These are phyloP conservation scores for Seriola aureovittata DNA, from an alignment of 2,113 vertebrate species.

Conservation along the genomic window DNA sequence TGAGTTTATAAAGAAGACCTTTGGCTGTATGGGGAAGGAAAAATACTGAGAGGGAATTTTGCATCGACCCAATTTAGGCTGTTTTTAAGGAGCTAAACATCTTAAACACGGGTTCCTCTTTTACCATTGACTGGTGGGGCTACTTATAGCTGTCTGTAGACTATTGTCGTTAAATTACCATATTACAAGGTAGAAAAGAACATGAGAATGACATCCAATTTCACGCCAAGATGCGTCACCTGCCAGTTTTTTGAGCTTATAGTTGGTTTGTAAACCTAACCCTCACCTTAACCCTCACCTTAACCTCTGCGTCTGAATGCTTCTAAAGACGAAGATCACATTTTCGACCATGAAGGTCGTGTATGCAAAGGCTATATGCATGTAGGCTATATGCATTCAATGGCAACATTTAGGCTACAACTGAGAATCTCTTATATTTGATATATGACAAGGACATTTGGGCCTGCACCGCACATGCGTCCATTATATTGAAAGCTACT, in stretches of 20 bases:
- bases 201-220: background rate
- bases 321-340: constrained; percentile 16
- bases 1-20: constrained; percentile 64
- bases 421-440: background rate
- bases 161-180: constrained; percentile 1
- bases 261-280: constrained; percentile 25
- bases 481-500: background rate
- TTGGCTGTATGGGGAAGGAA: constrained; percentile 60
- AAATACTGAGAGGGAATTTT: constrained; percentile 55
- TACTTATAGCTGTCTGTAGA: background rate
- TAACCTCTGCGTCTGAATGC: constrained; percentile 43
- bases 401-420: background rate
- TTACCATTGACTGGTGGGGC: background rate
- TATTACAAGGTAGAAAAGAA: background rate
- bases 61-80: constrained; percentile 11
- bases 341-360: constrained; percentile 14
- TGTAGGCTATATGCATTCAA: too few relatives aligned
- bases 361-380: too few relatives aligned
- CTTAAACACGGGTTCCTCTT: background rate
- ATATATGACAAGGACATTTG: background rate
- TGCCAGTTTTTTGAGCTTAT: background rate
- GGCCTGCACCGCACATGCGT: background rate
- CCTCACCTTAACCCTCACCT: constrained; percentile 60
- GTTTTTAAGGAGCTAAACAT: constrained; percentile 3
- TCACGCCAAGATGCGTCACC: constrained; percentile 11